Percentiles rank a stretch among this genome's conserved stretches.
Conservation (phyloP, 2,888 invertebrate species). For the Sinelater perroti region DNA sequence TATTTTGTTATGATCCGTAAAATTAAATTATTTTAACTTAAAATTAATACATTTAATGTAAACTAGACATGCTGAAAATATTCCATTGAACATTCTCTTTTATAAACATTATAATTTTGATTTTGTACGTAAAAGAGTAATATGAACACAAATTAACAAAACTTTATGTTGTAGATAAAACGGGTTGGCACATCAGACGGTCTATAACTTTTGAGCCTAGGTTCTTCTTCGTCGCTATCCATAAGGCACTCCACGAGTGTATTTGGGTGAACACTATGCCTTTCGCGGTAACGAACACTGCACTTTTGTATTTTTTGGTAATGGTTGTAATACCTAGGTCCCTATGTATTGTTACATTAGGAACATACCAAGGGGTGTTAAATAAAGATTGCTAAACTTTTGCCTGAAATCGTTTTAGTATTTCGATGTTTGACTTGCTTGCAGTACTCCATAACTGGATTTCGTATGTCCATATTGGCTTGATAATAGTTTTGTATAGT, state of each 20-base stretch:
- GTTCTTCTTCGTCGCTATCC: background rate
- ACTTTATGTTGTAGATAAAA: too few relatives aligned
- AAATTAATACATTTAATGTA: too few relatives aligned
- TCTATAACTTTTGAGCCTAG: background rate
- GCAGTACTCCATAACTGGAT: constrained; percentile 9
- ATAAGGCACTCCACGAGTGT: background rate
- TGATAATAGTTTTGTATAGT: background rate
- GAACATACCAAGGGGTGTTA: constrained; percentile 12
- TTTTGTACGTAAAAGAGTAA: too few relatives aligned
- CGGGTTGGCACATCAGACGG: background rate
- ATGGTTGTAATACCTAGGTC: constrained; percentile 2
- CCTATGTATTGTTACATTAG: background rate
- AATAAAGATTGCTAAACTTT: constrained; percentile 9
- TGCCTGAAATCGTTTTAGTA: constrained; percentile 4
- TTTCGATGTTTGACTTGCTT: background rate
- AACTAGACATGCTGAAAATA: too few relatives aligned
- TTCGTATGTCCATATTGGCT: background rate
- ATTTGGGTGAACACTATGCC: constrained; percentile 5
- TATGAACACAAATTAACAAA: too few relatives aligned
- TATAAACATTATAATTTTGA: too few relatives aligned
- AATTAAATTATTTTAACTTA: too few relatives aligned
- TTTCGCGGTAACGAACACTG: background rate
- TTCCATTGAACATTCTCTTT: too few relatives aligned
- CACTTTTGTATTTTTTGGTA: constrained; percentile 4
- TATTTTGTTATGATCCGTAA: too few relatives aligned